phyloP scores from a whole-genome alignment of 2,113 vertebrate species.

The Ammodytes marinus region DNA sequence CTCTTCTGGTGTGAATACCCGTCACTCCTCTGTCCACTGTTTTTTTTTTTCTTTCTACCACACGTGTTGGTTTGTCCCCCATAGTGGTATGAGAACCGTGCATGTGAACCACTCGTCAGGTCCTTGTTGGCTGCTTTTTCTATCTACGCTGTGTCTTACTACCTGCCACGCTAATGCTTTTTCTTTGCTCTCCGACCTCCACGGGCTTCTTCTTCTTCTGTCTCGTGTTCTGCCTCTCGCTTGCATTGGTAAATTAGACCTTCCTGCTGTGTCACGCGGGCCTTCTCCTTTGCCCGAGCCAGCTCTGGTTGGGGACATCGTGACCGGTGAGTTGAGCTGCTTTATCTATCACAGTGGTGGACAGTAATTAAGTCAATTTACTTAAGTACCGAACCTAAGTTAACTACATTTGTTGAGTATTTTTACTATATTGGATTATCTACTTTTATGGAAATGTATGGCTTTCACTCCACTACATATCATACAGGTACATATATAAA shows the following conservation, averaged over 20 bases:
- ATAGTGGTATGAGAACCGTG: conserved; percentile 82
- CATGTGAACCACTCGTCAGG: conserved; percentile 73
- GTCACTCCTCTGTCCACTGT: conserved; percentile 70
- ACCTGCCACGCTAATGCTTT: conserved; percentile 76
- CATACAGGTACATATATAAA: no score
- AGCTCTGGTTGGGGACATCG: conserved; percentile 92
- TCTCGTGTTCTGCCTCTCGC: conserved; percentile 82
- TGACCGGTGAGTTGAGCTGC: conserved; percentile 92
- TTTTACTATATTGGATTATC: no score
- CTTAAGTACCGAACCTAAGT: no score
- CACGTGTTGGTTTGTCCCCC: conserved; percentile 78
- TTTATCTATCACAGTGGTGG: conserved; percentile 24
- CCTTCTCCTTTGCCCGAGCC: conserved; percentile 96
- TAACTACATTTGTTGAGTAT: no score
- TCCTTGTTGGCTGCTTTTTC: conserved; percentile 69
- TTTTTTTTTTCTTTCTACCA: conserved; percentile 42
- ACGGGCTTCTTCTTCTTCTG: conserved; percentile 74
- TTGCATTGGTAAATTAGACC: conserved; percentile 91
- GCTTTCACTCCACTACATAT: no score
- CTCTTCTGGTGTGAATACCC: conserved; percentile 74
- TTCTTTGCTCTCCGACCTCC: conserved; percentile 72
- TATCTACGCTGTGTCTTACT: conserved; percentile 67
- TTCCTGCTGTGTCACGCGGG: conserved; percentile 94
- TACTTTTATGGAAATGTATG: no score
- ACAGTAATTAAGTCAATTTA: no score